A percentile compares a stretch with the other conserved stretches of the same genome.
Conservation (phyloP, 1,140 invertebrate species). For the Muscidifurax raptorellus region DNA sequence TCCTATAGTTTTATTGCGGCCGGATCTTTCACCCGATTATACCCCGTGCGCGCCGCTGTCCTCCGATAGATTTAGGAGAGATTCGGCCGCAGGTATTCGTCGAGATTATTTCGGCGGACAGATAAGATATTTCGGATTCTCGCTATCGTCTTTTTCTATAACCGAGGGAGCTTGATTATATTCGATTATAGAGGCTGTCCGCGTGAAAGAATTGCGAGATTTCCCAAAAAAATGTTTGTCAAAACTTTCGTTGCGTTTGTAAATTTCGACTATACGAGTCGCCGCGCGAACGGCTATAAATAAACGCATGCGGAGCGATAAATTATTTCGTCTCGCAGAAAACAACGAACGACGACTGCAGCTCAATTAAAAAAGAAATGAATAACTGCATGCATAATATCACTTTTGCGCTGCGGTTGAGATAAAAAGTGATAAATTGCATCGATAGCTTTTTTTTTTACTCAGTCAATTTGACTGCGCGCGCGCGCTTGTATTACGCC, state of each 20-base stretch:
- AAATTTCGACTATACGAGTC: no score
- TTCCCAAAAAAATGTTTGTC: no score
- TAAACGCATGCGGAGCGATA: neutral
- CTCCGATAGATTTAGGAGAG: neutral
- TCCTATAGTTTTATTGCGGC: neutral
- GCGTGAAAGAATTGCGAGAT: no score
- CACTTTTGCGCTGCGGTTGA: conserved; percentile 30
- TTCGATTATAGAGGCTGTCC: no score
- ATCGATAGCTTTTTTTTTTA: conserved; percentile 28
- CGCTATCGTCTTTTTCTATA: no score
- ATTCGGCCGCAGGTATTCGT: neutral
- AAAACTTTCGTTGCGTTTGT: no score
- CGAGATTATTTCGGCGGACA: neutral
- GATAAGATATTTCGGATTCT: no score
- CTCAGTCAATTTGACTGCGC: conserved; percentile 12
- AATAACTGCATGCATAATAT: conserved; percentile 33
- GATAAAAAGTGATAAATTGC: conserved; percentile 38
- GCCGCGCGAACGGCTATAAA: no score
- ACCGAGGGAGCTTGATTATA: no score
- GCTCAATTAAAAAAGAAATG: neutral
- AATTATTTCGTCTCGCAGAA: neutral
- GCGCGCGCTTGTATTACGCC: neutral
- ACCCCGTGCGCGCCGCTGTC: neutral
- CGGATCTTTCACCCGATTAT: neutral
- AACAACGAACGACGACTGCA: neutral